Conservation (phyloP, 2,888 invertebrate genomes). For the Steinernema hermaphroditum region DNA sequence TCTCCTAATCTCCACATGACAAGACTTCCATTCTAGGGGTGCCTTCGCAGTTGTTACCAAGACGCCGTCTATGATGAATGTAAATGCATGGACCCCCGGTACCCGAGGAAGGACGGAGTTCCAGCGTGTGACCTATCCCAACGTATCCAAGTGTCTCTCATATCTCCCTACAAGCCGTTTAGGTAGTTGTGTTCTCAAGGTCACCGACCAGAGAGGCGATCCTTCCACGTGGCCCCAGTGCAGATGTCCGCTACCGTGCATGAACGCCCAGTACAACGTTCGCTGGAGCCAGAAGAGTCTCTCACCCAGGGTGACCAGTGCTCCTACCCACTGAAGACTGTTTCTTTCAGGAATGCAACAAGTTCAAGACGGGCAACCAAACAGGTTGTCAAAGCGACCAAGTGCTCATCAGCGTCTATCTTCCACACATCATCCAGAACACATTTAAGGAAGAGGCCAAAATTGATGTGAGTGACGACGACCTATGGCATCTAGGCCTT, state of each 20-base stretch:
- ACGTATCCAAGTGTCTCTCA: no score
- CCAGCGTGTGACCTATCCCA: conserved; percentile 40
- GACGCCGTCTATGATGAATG: conserved; percentile 41
- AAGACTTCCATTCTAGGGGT: conserved; percentile 47
- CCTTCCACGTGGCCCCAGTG: conserved; percentile 38
- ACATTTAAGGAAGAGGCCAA: conserved; percentile 24
- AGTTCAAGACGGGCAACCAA: background rate
- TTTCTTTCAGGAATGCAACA: background rate
- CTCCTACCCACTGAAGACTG: background rate
- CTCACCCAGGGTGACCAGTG: conserved; percentile 8
- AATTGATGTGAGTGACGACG: conserved; percentile 9
- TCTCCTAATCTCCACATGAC: no score
- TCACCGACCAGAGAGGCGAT: conserved; percentile 36
- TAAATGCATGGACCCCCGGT: conserved; percentile 50
- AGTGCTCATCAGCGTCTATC: conserved; percentile 26
- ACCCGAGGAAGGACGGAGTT: conserved; percentile 40
- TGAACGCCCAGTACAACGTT: conserved; percentile 32
- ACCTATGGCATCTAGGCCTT: background rate
- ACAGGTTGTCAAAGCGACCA: background rate
- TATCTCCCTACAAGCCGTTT: background rate
- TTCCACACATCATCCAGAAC: conserved; percentile 24
- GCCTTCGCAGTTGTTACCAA: conserved; percentile 50
- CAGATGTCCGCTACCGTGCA: conserved; percentile 40
- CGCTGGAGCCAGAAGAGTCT: background rate
- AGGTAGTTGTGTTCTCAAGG: conserved; percentile 37